phyloP scores from a whole-genome alignment of 2,888 invertebrate species.

The Autographa pulchrina region DNA sequence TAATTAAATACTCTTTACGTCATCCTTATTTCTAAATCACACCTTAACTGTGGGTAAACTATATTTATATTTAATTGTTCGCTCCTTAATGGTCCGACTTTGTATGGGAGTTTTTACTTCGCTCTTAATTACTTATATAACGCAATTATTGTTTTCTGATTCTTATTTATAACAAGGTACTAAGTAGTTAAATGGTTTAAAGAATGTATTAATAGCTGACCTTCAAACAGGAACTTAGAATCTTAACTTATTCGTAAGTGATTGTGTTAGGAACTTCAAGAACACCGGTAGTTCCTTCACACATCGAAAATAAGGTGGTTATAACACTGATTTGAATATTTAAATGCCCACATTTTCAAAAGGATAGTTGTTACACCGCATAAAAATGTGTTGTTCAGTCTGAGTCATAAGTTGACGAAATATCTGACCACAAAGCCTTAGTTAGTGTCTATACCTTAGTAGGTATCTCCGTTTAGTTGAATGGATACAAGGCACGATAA shows the following conservation, averaged over 20 bases:
- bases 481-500: not conserved
- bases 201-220: not conserved
- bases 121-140: constrained; percentile 27
- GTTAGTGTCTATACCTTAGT: constrained; percentile 21
- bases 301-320: not conserved
- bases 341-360: constrained; percentile 11
- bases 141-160: constrained; percentile 15
- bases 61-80: constrained; percentile 46
- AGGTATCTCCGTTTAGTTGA: not conserved
- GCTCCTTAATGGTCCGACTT: constrained; percentile 33
- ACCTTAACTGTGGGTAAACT: constrained; percentile 47
- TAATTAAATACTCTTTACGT: constrained; percentile 55
- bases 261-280: constrained; percentile 7
- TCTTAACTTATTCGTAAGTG: not conserved
- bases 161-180: constrained; percentile 11
- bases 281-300: constrained; percentile 1
- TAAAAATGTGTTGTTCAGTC: constrained; percentile 39
- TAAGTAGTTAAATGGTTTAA: not conserved
- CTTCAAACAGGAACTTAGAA: not conserved
- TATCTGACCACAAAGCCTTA: constrained; percentile 38
- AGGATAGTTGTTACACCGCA: constrained; percentile 41
- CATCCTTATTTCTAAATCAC: constrained; percentile 53
- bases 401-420: constrained; percentile 57
- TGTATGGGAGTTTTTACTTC: constrained; percentile 19
- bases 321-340: not conserved